Conservation (phyloP, 2,113 vertebrate genomes). For the Aldabrachelys gigantea region DNA sequence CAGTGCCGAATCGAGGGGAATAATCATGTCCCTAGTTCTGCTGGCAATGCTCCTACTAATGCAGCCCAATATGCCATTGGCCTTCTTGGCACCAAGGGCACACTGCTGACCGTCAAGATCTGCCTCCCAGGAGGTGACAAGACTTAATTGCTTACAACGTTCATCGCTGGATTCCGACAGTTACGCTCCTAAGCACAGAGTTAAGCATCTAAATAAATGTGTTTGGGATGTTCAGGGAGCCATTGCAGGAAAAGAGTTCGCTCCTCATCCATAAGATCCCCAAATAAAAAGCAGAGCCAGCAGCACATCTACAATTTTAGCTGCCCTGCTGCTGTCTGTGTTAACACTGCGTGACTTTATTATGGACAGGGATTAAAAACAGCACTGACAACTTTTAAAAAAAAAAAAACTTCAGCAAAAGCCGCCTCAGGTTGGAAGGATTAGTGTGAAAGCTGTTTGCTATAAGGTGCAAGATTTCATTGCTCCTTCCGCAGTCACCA, state of each 20-base stretch:
- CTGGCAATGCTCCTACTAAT: too few relatives aligned
- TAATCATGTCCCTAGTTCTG: too few relatives aligned
- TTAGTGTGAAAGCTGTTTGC: conserved; percentile 34
- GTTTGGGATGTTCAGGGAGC: background rate
- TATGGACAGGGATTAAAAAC: conserved; percentile 70
- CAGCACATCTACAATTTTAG: conserved; percentile 54
- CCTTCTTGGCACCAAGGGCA: too few relatives aligned
- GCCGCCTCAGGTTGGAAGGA: conserved; percentile 52
- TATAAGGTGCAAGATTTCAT: conserved; percentile 25
- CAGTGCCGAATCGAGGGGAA: too few relatives aligned
- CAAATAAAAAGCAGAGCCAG: conserved; percentile 70
- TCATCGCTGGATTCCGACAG: background rate
- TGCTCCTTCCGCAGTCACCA: background rate
- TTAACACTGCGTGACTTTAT: conserved; percentile 69
- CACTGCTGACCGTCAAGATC: background rate
- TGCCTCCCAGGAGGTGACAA: background rate
- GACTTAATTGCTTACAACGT: background rate
- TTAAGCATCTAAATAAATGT: background rate
- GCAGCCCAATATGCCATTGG: too few relatives aligned
- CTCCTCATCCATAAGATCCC: conserved; percentile 57
- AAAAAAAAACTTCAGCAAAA: conserved; percentile 46
- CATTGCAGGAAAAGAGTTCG: conserved; percentile 23
- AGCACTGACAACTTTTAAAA: conserved; percentile 52
- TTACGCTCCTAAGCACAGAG: background rate
- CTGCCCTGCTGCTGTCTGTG: conserved; percentile 35